Evolutionary conservation across 1,140 invertebrate genomes (phyloP), one percentile per base, ranked within the genome.

Genomic region (Parasteatoda tepidariorum): DNA sequence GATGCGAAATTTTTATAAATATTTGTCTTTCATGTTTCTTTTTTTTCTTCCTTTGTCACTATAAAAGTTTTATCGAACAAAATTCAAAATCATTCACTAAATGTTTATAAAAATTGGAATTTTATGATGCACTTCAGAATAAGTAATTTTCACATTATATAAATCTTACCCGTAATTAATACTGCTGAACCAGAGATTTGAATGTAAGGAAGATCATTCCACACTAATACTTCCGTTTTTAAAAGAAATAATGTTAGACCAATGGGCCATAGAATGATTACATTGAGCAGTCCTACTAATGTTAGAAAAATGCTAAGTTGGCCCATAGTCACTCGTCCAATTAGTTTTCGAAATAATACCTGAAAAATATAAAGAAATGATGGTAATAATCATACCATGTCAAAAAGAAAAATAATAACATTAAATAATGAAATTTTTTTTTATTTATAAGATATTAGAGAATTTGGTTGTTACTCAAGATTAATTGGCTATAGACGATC

Each of bases 271-370:
- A 97, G 90, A 62, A 97, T 89, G 5, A 94, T 90, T 0, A 94
- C 93, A 88, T 95, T 96, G 85, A 96, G 91, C 73, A 96, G 90
- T 28, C 95, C 95, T 87, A 97, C 92, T 2, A 96, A 90, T 0
- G 95, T 94, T 88, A 97, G 96, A 88, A 96, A 96, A 68, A 97
- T 89, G 7, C 95, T 94, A 78, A 96, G 93, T 90, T 97, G 95
- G 18, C 95, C 95, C 84, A 94, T 93, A 55, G 93, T 95, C 62
- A 95, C 94, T 86, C 96, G 95, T 24, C 95, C 95, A 89, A 97
- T 94, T 71, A 96, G 93, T 90, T 96, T 96, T 87, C 95, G 94
- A 89, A 96, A 96, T 84, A 97, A 91, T 70, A 97, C 95, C 94
- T 96, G 87, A 2, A 86, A 85, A 78, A 67, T 66, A 66, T 82